Conservation (phyloP, 1,140 invertebrate species). For the Drosophila bocqueti region DNA sequence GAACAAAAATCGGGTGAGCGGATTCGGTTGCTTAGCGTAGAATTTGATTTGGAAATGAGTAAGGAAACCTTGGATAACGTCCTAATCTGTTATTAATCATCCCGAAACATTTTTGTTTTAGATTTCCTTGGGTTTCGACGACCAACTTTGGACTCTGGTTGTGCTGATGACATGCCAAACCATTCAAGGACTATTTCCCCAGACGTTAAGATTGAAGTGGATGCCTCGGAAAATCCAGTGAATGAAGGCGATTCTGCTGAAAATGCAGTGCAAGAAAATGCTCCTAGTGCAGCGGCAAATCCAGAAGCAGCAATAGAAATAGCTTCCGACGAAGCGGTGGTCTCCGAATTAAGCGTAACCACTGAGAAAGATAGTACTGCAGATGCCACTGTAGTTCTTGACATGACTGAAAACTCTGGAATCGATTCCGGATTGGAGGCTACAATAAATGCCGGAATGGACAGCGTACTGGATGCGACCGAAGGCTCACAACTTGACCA, state of each 20-base stretch:
- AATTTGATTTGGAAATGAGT: conserved; percentile 58
- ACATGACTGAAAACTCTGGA: not conserved
- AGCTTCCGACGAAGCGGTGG: not conserved
- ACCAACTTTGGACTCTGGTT: conserved; percentile 57
- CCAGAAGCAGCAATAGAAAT: not conserved
- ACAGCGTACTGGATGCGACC: not conserved
- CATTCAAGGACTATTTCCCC: conserved; percentile 10
- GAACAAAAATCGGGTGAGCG: not conserved
- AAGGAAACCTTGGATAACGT: not conserved
- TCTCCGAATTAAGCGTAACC: not conserved
- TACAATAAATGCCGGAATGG: not conserved
- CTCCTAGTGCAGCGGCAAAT: not conserved
- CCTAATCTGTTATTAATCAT: not conserved
- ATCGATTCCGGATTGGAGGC: not conserved
- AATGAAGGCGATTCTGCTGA: not conserved
- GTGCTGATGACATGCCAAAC: conserved; percentile 45
- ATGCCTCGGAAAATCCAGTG: not conserved
- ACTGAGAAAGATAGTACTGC: not conserved
- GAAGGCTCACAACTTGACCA: conserved; percentile 5
- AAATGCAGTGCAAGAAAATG: not conserved
- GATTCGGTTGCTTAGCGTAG: conserved; percentile 16
- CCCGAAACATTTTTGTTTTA: not conserved
- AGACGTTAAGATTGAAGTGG: conserved; percentile 8
- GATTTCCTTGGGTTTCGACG: conserved; percentile 61
- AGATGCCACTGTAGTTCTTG: not conserved